Evolutionary conservation across 2,888 invertebrate species (phyloP), one percentile per base, ranked within the genome.

Genomic region (Tanytarsus gracilentus): DNA sequence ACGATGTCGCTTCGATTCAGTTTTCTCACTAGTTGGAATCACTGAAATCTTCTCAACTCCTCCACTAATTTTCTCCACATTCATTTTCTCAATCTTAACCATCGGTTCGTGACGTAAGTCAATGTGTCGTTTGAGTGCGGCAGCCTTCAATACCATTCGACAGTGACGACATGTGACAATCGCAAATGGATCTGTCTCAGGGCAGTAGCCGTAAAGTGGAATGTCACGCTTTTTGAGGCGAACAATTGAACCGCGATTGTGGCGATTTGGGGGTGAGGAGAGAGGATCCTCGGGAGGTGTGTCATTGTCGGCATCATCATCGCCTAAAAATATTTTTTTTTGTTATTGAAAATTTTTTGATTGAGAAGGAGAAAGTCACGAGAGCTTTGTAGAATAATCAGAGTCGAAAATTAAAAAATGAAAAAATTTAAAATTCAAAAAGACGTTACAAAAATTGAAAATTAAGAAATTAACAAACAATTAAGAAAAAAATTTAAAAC

Each of bases 151-250:
- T 69, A 84, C 81, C 65, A 83, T 80, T 65, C 82, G 83, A 72
- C 89, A 89, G 71, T 83, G 78, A 72, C 85, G 85, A 73, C 89
- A 89, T 66, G 88, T 81, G 62, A 87, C 86, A 63, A 86, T 82
- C 70, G 83, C 83, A 66, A 88, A 81, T 63, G 81, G 78, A 73
- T 88, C 87, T 72, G 82, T 80, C 68, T 86, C 85, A 23, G 89
- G 89, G 68, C 85, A 85, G 67, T 85, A 78, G 50, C 88, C 88
- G 72, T 85, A 88, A 61, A 87, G 79, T 65, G 80, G 79, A 81
- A 87, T 87, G 71, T 83, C 83, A 73, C 79, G 74, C 64, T 72
- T 70, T 62, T 74, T 74, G 58, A 81, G 74, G 7, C 80, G 77
- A 67, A 78, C 76, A 64, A 80, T 76, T 62, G 77, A 72, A n/a